Evolutionary conservation across 37 sponge, comb jelly and placozoan species (phyloP), one percentile per base, ranked within the genome.

Genomic region (Ianthella basta): DNA sequence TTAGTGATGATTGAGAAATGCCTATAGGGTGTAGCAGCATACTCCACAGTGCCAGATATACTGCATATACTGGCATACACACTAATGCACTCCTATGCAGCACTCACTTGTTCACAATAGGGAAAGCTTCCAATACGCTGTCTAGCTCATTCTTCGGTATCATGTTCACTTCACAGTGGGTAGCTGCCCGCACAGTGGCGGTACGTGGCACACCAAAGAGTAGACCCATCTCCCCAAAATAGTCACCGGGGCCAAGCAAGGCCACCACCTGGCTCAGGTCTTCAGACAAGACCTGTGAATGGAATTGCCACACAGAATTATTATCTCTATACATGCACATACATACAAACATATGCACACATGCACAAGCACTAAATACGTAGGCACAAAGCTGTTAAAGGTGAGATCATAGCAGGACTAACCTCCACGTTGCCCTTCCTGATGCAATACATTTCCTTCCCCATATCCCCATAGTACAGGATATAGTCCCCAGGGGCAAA

Each of bases 221-320:
- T 36, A 94, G 88, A 35, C 91, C 91, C 57, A 87, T 79, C 64
- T 89, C 91, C 44, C 94, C 94, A 88, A 94, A 94, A 65, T 90
- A 86, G 2, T 87, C 81, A 12, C 94, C 94, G 59, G 91, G 87
- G 4, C 75, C 86, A 8, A 85, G 53, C 4, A 84, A 73, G 41
- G 72, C 27, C 20, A 94, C 80, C 60, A 91, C 94, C 19, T 84
- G 85, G 57, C 86, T 86, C 74, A 90, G 72, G 53, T 90, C 89
- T 24, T 94, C 94, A 83, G 88, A 72, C 13, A 94, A 39, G 37
- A 90, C 84, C 91, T 93, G 69, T 15, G 40, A 23, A 50, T 24
- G 30, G 2, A 39, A 57, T 60, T 18, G 25, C 4, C 60, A 59
- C 8, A 82, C 23, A 27, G 32, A 80, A 13, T 56, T 55, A 53